These are phyloP conservation scores for Corythornis vintsioides DNA, from an alignment of 2,113 vertebrate species.

Conservation along the genomic window DNA sequence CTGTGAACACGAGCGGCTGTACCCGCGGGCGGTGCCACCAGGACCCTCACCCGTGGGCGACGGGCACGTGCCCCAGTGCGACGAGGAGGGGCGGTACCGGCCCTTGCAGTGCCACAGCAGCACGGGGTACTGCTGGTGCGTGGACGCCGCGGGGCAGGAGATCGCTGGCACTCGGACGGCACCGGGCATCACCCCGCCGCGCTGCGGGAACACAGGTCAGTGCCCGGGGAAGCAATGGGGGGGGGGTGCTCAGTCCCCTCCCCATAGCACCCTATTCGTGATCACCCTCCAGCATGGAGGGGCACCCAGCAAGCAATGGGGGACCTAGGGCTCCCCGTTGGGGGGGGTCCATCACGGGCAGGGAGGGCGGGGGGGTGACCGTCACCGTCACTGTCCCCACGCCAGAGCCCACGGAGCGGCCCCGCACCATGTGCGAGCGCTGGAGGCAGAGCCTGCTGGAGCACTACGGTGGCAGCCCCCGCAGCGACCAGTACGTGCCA, in stretches of 20 bases:
- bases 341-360: accelerated
- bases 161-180: constrained; percentile 77
- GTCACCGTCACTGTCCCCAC: accelerated
- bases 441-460: constrained; percentile 89
- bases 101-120: constrained; percentile 84
- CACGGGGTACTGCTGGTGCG: constrained; percentile 88
- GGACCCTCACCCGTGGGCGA: background rate
- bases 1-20: constrained; percentile 77
- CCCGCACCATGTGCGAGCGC: constrained; percentile 88
- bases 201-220: constrained; percentile 79
- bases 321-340: accelerated
- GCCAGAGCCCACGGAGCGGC: constrained; percentile 74
- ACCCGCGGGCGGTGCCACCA: background rate
- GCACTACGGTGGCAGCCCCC: constrained; percentile 84
- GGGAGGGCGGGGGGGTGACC: background rate
- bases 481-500: constrained; percentile 85
- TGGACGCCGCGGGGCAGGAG: constrained; percentile 79
- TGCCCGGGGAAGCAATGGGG: accelerated
- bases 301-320: background rate
- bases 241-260: background rate
- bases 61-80: constrained; percentile 80
- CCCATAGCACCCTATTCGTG: background rate
- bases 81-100: constrained; percentile 78
- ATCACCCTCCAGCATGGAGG: too few species aligned
- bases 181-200: constrained; percentile 52